Base-by-base conservation (phyloP, 2,888 invertebrate genomes). In the Hydroisotoma schaefferi region DNA sequence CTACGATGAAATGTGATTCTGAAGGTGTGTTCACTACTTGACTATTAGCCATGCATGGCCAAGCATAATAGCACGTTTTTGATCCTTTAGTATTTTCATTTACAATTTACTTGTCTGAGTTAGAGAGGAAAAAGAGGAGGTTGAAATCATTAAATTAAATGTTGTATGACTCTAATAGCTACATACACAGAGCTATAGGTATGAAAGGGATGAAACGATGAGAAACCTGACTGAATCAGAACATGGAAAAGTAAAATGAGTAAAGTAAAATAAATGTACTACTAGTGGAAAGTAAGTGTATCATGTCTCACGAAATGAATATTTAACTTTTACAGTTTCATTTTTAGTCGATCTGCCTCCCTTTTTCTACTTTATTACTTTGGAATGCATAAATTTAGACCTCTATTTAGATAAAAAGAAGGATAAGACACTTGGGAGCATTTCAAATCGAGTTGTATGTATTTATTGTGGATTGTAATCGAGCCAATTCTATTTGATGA, bases 1-100 rank as follows among this genome's bases (percentile, higher is more conserved):
- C 22, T 33, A 18, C 12, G 12, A 25, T 33, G 37, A 18, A 20
- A 52, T 52, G 52, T 52, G 28, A 52, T 29, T 22, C 52, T 22
- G 22, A 29, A 57, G 57, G 57, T 51, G 57, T 49, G 47, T 23
- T 52, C 37, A 23, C 27, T 55, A 23, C 38, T 20, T 10, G 26
- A 27, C 29, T 18, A 27, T 52, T 52, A 57, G 57, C 22, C 51
- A 57, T 57, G 57, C 57, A 57, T 57, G 51, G 56, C 48, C 26
- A 48, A 48, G 56, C 56, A 56, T 56, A 56, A 56, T 56, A 56
- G 48, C 26, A 33, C 38, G 38, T 52, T 38, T n/a, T n/a, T n/a
- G n/a, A n/a, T n/a, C n/a, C n/a, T n/a, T n/a, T n/a, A n/a, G n/a
- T n/a, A n/a, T n/a, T n/a, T n/a, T n/a, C n/a, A n/a, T n/a, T n/a